A percentile compares a stretch with the other conserved stretches of the same genome.
phyloP scores from a whole-genome alignment of 1,140 invertebrate species.

The Radopholus similis region DNA sequence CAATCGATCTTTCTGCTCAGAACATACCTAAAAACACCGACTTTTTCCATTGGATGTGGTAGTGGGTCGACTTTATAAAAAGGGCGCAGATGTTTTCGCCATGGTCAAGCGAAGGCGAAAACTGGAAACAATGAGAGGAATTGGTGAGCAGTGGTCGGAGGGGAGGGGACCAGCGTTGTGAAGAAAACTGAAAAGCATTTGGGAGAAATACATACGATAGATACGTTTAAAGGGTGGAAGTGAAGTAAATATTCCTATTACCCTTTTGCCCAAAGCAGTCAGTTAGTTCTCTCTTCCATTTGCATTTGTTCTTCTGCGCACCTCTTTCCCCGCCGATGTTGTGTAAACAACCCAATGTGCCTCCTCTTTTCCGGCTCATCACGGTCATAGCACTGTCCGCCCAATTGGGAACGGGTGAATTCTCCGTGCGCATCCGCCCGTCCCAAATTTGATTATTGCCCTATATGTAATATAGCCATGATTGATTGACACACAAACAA shows the following conservation, averaged over 20 bases:
- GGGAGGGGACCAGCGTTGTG: neutral
- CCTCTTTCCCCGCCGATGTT: neutral
- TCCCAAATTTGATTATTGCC: conserved; percentile 7
- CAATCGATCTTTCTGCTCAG: too few relatives aligned
- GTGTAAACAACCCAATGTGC: neutral
- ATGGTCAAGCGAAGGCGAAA: too few relatives aligned
- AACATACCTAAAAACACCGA: too few relatives aligned
- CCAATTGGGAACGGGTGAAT: neutral
- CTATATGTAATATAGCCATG: neutral
- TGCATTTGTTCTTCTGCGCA: neutral
- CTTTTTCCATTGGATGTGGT: too few relatives aligned
- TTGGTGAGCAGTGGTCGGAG: neutral
- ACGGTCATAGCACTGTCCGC: neutral
- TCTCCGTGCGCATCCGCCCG: neutral
- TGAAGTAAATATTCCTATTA: too few relatives aligned
- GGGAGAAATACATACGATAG: neutral
- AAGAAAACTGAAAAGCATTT: neutral
- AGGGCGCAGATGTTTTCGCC: too few relatives aligned
- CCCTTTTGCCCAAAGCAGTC: neutral
- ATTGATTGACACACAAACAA: conserved; percentile 8
- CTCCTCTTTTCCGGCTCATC: conserved; percentile 1
- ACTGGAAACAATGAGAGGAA: too few relatives aligned
- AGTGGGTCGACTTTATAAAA: too few relatives aligned
- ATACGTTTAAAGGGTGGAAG: too few relatives aligned
- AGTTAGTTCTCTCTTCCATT: neutral